phyloP scores from a whole-genome alignment of 2,888 invertebrate genomes.

The Enoplolaimus lenunculus region DNA sequence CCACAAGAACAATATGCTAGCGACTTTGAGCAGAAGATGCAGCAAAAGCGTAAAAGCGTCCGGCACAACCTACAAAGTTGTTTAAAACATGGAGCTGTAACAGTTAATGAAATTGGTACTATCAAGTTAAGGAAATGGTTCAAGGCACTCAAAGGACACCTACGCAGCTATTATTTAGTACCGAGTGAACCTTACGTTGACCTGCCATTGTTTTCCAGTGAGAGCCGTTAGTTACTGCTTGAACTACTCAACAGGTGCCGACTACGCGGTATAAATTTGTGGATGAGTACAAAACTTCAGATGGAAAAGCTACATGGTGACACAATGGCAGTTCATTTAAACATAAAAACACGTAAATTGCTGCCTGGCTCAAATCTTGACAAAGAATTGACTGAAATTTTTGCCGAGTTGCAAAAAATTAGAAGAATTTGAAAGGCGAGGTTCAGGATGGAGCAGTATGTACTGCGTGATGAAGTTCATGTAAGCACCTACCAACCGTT shows the following conservation, averaged over 20 bases:
- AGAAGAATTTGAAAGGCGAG: background rate
- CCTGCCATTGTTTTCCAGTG: background rate
- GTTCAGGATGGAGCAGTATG: background rate
- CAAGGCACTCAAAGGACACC: background rate
- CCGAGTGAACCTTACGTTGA: background rate
- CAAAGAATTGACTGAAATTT: background rate
- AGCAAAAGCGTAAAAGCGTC: no score
- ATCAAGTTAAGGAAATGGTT: background rate
- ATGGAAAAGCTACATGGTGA: background rate
- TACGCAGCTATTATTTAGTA: background rate
- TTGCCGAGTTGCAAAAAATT: background rate
- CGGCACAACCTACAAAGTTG: no score
- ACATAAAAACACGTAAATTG: background rate
- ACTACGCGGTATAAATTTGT: background rate
- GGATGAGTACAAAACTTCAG: background rate
- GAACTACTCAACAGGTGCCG: background rate
- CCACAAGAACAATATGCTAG: no score
- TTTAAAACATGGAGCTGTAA: no score
- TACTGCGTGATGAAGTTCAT: no score
- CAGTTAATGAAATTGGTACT: background rate
- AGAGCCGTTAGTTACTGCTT: background rate
- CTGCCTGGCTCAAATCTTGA: background rate
- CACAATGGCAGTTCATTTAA: background rate
- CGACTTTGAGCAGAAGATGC: no score
- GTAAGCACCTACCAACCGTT: no score